phyloP scores from a whole-genome alignment of 2,797 vertebrate genomes.

The Rhabdophis nuchalis region DNA sequence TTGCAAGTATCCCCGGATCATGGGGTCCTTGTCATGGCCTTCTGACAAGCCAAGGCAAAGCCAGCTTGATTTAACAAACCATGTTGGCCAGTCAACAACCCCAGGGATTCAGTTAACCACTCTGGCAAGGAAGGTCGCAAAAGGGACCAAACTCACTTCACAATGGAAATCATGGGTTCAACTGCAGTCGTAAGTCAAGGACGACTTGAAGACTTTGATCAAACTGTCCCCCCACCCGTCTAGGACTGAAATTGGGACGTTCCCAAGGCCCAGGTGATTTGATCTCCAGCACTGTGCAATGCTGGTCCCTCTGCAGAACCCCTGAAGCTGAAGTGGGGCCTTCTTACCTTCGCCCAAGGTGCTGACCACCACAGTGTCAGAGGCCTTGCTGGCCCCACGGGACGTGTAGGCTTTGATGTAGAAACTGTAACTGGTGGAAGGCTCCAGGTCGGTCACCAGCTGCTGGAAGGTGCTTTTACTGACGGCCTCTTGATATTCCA shows the following conservation, averaged over 20 bases:
- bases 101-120: neutral
- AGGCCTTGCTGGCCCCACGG: constrained; percentile 91
- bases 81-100: neutral
- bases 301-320: neutral
- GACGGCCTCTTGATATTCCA: constrained; percentile 97
- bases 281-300: no score
- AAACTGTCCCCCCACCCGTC: neutral
- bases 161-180: neutral
- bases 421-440: constrained; percentile 94
- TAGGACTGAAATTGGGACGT: neutral
- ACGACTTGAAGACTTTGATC: neutral
- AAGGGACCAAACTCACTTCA: neutral
- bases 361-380: constrained; percentile 78
- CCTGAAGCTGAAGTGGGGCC: neutral
- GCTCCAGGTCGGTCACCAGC: constrained; percentile 89
- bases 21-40: neutral
- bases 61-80: neutral
- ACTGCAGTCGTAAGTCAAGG: neutral
- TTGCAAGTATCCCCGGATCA: neutral
- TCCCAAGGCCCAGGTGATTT: neutral
- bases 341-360: constrained; percentile 92
- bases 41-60: neutral
- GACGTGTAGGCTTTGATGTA: constrained; percentile 97
- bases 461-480: constrained; percentile 94
- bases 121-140: neutral